phyloP scores from a whole-genome alignment of 2,888 invertebrate species.

The Gymnoscelis rufifasciata region DNA sequence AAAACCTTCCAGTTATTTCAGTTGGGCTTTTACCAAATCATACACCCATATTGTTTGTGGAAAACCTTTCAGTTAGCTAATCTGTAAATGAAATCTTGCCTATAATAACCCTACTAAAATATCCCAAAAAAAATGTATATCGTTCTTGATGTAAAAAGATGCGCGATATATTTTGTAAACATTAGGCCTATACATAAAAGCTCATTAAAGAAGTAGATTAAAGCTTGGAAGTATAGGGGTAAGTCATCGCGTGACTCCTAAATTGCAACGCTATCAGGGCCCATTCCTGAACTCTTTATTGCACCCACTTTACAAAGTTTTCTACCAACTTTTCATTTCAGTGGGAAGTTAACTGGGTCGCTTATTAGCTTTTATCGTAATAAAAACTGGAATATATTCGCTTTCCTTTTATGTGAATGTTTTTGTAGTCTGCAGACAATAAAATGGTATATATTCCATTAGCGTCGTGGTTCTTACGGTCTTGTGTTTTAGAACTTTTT shows the following conservation, averaged over 20 bases:
- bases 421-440: background rate
- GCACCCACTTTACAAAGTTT: constrained; percentile 8
- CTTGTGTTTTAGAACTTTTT: too few relatives aligned
- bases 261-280: constrained; percentile 11
- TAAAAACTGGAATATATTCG: constrained; percentile 1
- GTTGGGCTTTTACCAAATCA: too few relatives aligned
- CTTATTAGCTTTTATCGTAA: constrained; percentile 6
- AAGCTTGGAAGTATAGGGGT: background rate
- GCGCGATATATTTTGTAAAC: too few relatives aligned
- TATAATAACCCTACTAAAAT: too few relatives aligned
- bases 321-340: constrained; percentile 11
- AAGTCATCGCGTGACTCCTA: constrained; percentile 15
- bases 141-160: too few relatives aligned
- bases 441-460: background rate
- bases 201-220: background rate
- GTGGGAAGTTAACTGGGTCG: constrained; percentile 7
- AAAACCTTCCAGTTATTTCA: too few relatives aligned
- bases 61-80: too few relatives aligned
- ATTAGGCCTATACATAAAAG: too few relatives aligned
- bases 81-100: too few relatives aligned
- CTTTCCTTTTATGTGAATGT: background rate
- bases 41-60: too few relatives aligned
- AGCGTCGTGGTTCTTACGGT: too few relatives aligned
- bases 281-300: constrained; percentile 13
- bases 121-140: too few relatives aligned